Evolutionary conservation across 2,888 invertebrate species (phyloP).

Genomic region (Limnephilus lunatus): DNA sequence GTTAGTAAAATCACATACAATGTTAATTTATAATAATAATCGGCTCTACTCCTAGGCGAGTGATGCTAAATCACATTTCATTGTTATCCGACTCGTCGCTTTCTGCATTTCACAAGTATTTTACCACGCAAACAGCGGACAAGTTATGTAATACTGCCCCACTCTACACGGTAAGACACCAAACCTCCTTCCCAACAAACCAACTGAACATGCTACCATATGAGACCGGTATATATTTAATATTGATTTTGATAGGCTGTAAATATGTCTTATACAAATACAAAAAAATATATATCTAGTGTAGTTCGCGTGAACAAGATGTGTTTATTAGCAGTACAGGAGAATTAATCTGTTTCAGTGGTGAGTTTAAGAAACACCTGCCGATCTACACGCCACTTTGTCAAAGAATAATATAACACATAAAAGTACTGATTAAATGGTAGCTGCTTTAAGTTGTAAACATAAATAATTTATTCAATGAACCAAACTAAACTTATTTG

Average conservation of each 20-base stretch:
- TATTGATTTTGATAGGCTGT: background rate
- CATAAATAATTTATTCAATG: background rate
- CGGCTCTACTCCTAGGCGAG: conserved; percentile 7
- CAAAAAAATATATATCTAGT: background rate
- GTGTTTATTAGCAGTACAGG: background rate
- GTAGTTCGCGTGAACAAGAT: no score
- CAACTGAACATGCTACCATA: background rate
- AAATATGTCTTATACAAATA: background rate
- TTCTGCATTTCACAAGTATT: background rate
- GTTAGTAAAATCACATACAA: conserved; percentile 47
- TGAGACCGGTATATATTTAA: background rate
- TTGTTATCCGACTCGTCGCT: background rate
- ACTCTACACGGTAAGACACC: background rate
- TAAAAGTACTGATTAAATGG: background rate
- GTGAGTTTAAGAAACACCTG: background rate
- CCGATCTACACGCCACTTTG: background rate
- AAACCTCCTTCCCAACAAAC: no score
- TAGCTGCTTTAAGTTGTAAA: background rate
- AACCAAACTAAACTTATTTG: background rate
- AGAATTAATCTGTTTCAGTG: background rate
- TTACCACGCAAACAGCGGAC: background rate
- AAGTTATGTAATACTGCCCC: background rate
- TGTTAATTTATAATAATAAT: conserved; percentile 43
- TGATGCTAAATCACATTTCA: conserved; percentile 14
- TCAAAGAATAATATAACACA: background rate